These are phyloP conservation scores for Ladona fulva DNA, from an alignment of 1,140 invertebrate genomes.

Conservation along the genomic window DNA sequence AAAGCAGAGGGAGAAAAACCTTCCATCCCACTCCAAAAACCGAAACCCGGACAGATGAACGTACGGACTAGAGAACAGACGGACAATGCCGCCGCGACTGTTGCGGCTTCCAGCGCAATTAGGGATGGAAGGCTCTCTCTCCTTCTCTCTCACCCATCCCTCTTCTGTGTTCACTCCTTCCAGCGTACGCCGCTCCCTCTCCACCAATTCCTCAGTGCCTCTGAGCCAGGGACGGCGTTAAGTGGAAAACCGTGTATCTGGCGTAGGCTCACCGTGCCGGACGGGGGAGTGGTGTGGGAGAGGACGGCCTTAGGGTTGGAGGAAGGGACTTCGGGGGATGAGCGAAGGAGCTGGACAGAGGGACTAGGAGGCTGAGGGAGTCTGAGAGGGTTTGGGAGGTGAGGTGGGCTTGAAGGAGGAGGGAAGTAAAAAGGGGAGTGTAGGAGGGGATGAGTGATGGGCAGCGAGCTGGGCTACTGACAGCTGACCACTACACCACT, in stretches of 20 bases:
- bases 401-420: not conserved
- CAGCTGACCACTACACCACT: not conserved
- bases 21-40: not conserved
- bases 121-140: not conserved
- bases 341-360: not conserved
- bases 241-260: conserved; percentile 8
- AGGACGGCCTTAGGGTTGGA: not conserved
- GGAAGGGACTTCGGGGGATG: not conserved
- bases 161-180: not conserved
- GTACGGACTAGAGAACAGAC: not conserved
- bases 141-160: not conserved
- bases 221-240: conserved; percentile 1
- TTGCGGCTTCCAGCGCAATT: conserved; percentile 6
- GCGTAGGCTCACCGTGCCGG: not conserved
- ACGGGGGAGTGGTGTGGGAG: not conserved
- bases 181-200: not conserved
- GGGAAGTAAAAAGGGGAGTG: not conserved
- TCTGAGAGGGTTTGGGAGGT: not conserved
- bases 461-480: not conserved
- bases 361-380: not conserved
- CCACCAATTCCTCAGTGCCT: not conserved
- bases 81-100: conserved; percentile 4
- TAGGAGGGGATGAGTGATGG: not conserved
- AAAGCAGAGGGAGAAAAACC: not conserved
- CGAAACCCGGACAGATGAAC: conserved; percentile 4